These are phyloP conservation scores for Chymomyza caudatula DNA, from an alignment of 2,888 invertebrate genomes.

Conservation along the genomic window DNA sequence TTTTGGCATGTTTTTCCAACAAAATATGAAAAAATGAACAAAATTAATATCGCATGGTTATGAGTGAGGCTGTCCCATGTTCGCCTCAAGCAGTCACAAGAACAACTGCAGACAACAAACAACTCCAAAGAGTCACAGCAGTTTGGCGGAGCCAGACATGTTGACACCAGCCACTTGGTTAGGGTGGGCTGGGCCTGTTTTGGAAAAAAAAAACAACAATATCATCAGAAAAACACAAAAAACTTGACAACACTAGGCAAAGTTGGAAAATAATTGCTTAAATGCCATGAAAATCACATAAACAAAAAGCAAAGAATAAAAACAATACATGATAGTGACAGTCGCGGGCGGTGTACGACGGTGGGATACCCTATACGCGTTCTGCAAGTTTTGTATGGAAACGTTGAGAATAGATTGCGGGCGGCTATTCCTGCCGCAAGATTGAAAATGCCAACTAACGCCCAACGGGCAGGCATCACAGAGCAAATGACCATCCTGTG, in stretches of 20 bases:
- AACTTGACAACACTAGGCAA: not conserved
- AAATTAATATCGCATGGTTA: slow-evolving; percentile 38
- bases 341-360: too few relatives aligned
- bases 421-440: too few relatives aligned
- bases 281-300: slow-evolving; percentile 63
- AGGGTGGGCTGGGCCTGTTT: not conserved
- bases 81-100: slow-evolving; percentile 40
- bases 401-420: too few relatives aligned
- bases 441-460: too few relatives aligned
- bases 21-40: slow-evolving; percentile 39
- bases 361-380: too few relatives aligned
- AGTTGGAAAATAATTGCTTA: slow-evolving; percentile 66
- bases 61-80: slow-evolving; percentile 1
- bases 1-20: slow-evolving; percentile 45
- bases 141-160: slow-evolving; percentile 60
- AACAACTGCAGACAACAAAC: slow-evolving; percentile 7
- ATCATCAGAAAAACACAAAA: not conserved
- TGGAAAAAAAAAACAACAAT: not conserved
- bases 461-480: too few relatives aligned
- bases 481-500: too few relatives aligned
- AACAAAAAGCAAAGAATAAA: slow-evolving; percentile 23
- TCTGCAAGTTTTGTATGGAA: too few relatives aligned
- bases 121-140: slow-evolving; percentile 13
- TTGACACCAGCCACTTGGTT: slow-evolving; percentile 58
- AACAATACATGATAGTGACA: not conserved